These are phyloP conservation scores for Gymnogyps californianus DNA, from an alignment of 2,113 vertebrate species.

Conservation along the genomic window DNA sequence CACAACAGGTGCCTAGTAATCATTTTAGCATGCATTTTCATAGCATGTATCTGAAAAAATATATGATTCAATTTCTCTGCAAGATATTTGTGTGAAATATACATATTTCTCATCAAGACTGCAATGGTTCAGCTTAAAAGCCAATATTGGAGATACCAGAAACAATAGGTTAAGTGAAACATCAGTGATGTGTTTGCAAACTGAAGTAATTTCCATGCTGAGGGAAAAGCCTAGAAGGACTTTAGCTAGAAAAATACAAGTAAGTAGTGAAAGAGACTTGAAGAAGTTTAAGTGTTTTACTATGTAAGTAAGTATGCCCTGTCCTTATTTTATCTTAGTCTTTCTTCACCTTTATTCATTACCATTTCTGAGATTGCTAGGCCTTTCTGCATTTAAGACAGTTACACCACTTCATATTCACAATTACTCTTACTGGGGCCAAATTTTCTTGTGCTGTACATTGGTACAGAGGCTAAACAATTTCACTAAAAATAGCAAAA, in stretches of 20 bases:
- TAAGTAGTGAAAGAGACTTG: not conserved
- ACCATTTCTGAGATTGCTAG: not conserved
- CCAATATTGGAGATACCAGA: not conserved
- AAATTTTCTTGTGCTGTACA: not conserved
- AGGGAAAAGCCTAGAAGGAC: not conserved
- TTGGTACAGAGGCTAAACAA: not conserved
- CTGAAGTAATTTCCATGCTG: not conserved
- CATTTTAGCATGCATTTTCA: not conserved
- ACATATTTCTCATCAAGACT: not conserved
- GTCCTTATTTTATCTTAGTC: not conserved
- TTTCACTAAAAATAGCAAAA: not conserved
- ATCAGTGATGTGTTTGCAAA: not conserved
- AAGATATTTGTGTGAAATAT: not conserved
- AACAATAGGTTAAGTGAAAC: not conserved
- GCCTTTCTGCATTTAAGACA: not conserved
- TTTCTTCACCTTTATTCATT: not conserved
- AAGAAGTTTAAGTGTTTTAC: not conserved
- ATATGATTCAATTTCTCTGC: not conserved
- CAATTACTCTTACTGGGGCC: not conserved
- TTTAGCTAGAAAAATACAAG: not conserved
- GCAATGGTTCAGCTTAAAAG: not conserved
- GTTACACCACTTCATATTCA: not conserved
- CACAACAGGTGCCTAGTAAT: not conserved
- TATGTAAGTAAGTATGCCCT: not conserved
- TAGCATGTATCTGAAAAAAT: not conserved